Conservation (phyloP, 2,113 vertebrate genomes). For the Gulo gulo region DNA sequence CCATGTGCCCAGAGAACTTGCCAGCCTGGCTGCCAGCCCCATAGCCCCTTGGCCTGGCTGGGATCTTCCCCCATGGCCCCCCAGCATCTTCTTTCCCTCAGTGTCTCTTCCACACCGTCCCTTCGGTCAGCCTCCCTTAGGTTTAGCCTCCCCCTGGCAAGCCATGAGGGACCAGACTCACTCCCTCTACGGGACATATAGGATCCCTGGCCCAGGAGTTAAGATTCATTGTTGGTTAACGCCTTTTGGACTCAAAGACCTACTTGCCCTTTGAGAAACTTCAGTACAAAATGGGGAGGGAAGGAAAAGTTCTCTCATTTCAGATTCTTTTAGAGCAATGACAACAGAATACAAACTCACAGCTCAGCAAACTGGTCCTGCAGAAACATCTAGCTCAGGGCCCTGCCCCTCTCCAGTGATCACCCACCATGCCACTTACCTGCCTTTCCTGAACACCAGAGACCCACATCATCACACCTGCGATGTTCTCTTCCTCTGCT, state of each 20-base stretch:
- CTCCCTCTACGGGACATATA: not conserved
- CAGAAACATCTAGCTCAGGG: not conserved
- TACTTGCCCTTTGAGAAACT: not conserved
- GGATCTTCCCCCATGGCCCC: accelerated
- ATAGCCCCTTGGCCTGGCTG: not conserved
- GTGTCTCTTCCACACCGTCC: not conserved
- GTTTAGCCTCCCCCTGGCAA: not conserved
- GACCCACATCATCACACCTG: not conserved
- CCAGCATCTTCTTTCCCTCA: too few species aligned
- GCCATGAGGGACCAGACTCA: not conserved
- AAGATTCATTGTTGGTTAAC: not conserved
- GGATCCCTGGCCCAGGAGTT: too few species aligned
- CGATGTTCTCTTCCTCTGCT: not conserved
- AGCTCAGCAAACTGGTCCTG: not conserved
- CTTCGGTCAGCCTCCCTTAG: too few species aligned
- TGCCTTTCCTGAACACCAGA: not conserved
- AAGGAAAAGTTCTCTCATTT: not conserved
- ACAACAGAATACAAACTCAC: not conserved
- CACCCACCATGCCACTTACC: not conserved
- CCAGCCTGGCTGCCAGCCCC: not conserved
- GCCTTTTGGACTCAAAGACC: not conserved
- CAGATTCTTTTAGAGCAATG: not conserved
- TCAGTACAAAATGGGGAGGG: not conserved
- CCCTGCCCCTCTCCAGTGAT: not conserved
- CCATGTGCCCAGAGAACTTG: accelerated